These are phyloP conservation scores for Pipistrellus pipistrellus DNA, from an alignment of 2,797 vertebrate species.

Conservation along the genomic window DNA sequence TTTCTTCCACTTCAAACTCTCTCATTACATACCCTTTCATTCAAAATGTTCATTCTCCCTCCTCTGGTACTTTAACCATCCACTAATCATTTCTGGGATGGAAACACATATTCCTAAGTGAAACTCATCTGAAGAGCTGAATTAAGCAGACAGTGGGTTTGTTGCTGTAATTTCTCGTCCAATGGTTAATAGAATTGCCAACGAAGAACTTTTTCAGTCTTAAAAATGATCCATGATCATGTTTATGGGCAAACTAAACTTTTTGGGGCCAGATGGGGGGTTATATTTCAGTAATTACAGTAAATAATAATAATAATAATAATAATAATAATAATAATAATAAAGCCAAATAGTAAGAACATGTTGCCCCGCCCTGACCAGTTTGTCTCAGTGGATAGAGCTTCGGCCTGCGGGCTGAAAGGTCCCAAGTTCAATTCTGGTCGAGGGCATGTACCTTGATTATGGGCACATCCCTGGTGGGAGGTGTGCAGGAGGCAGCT, in stretches of 20 bases:
- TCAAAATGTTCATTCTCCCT: slow-evolving; percentile 80
- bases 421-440: no score
- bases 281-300: slow-evolving; percentile 42
- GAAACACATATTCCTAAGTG: slow-evolving; percentile 79
- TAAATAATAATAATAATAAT: background rate
- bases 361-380: background rate
- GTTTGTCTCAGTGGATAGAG: no score
- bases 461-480: no score
- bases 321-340: no score
- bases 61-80: slow-evolving; percentile 64
- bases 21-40: slow-evolving; percentile 77
- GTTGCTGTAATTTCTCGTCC: slow-evolving; percentile 73
- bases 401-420: no score
- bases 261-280: slow-evolving; percentile 1
- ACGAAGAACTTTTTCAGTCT: slow-evolving; percentile 70
- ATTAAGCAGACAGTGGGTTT: slow-evolving; percentile 59
- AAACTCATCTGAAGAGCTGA: slow-evolving; percentile 48
- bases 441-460: no score
- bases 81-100: slow-evolving; percentile 72
- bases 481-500: no score
- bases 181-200: slow-evolving; percentile 75
- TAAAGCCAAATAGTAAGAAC: slow-evolving; percentile 39
- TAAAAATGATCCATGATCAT: slow-evolving; percentile 52
- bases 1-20: slow-evolving; percentile 75
- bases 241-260: slow-evolving; percentile 67